phyloP scores from a whole-genome alignment of 2,888 invertebrate species.

The Lathronympha strigana region DNA sequence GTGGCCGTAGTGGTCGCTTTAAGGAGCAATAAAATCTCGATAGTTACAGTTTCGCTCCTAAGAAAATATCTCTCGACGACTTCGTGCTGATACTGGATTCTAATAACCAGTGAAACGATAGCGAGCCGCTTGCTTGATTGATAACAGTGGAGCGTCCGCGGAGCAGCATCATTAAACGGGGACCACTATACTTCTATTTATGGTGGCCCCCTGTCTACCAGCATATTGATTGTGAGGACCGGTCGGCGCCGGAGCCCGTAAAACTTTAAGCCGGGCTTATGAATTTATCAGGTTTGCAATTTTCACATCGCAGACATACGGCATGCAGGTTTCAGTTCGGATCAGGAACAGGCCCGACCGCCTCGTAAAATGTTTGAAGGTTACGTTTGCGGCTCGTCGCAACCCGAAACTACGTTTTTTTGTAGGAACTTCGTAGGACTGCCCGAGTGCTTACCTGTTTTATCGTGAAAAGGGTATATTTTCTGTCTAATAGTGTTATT shows the following conservation, averaged over 20 bases:
- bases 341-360: slow-evolving; percentile 61
- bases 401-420: slow-evolving; percentile 13
- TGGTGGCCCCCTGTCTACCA: slow-evolving; percentile 70
- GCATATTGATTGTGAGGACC: slow-evolving; percentile 73
- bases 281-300: slow-evolving; percentile 62
- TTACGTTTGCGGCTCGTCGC: slow-evolving; percentile 50
- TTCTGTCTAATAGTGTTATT: too few relatives aligned
- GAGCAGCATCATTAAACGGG: slow-evolving; percentile 68
- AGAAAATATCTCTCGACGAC: slow-evolving; percentile 46
- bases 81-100: slow-evolving; percentile 42
- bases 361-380: slow-evolving; percentile 57
- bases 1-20: slow-evolving; percentile 47
- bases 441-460: slow-evolving; percentile 1
- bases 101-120: slow-evolving; percentile 65
- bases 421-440: slow-evolving; percentile 2
- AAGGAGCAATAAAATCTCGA: slow-evolving; percentile 56
- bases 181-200: slow-evolving; percentile 74
- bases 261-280: slow-evolving; percentile 52
- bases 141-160: slow-evolving; percentile 69
- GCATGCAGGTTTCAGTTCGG: slow-evolving; percentile 52
- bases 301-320: slow-evolving; percentile 59
- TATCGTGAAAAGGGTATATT: too few relatives aligned
- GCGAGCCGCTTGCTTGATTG: slow-evolving; percentile 62
- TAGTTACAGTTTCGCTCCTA: slow-evolving; percentile 49
- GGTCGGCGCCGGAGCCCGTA: slow-evolving; percentile 52